These are phyloP conservation scores for Chalcis sispes DNA, from an alignment of 2,888 invertebrate genomes.

Conservation along the genomic window DNA sequence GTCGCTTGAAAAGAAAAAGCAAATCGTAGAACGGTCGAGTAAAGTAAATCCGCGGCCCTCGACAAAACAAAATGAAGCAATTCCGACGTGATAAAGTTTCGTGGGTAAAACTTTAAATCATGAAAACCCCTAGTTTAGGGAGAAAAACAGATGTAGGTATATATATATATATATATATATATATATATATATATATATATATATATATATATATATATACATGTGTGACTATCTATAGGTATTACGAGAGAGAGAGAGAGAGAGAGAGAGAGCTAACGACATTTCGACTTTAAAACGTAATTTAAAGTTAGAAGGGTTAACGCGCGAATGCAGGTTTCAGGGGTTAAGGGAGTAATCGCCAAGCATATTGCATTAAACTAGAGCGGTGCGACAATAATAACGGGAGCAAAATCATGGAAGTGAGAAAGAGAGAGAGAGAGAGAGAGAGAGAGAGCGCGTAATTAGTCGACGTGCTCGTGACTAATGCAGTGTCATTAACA, in stretches of 20 bases:
- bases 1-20: no score
- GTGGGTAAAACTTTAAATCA: no score
- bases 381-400: slow-evolving; percentile 14
- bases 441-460: slow-evolving; percentile 26
- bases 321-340: background rate
- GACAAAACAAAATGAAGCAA: background rate
- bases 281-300: slow-evolving; percentile 20
- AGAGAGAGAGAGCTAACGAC: background rate
- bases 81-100: slow-evolving; percentile 5
- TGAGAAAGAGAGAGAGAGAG: background rate
- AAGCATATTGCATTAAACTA: background rate
- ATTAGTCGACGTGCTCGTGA: slow-evolving; percentile 47
- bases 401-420: background rate
- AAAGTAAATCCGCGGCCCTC: background rate
- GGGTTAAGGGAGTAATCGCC: no score
- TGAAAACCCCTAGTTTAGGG: no score
- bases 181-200: no score
- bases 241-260: no score
- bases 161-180: no score
- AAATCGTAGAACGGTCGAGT: no score
- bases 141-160: no score
- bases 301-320: slow-evolving; percentile 1
- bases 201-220: no score
- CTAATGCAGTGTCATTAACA: slow-evolving; percentile 43
- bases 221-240: no score